Conservation (phyloP, 1,140 invertebrate genomes). For the Neuroterus valhalla region DNA sequence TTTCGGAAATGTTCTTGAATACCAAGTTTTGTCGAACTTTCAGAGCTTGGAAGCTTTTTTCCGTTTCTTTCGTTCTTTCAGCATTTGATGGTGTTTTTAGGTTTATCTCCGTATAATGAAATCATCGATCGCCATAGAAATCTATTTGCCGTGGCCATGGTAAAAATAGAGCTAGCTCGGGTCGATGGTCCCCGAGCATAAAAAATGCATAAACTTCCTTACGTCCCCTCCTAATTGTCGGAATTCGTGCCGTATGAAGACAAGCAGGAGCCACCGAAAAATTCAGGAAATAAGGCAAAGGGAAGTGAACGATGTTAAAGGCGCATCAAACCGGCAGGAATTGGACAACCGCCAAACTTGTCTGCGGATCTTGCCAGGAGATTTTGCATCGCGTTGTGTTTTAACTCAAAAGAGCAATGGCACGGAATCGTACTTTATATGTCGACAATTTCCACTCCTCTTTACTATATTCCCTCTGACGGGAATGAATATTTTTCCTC, state of each 20-base stretch:
- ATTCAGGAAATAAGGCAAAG: constrained; percentile 31
- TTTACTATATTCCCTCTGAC: constrained; percentile 17
- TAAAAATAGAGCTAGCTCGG: constrained; percentile 3
- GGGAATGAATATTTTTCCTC: constrained; percentile 24
- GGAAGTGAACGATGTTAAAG: constrained; percentile 49
- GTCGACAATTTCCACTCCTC: neutral
- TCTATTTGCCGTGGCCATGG: neutral
- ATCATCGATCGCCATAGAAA: constrained; percentile 9
- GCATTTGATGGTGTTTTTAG: neutral
- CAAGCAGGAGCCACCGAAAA: constrained; percentile 33
- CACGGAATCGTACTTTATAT: constrained; percentile 17
- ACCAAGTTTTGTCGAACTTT: no score
- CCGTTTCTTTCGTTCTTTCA: neutral
- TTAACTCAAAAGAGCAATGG: constrained; percentile 12
- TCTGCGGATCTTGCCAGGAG: constrained; percentile 48
- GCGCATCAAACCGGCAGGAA: constrained; percentile 52
- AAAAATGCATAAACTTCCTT: constrained; percentile 27
- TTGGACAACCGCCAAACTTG: constrained; percentile 54
- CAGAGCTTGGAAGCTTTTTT: neutral
- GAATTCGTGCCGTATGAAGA: constrained; percentile 27
- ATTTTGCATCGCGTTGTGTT: constrained; percentile 53
- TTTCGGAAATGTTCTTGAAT: no score
- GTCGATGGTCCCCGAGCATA: constrained; percentile 16
- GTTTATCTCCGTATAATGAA: constrained; percentile 5
- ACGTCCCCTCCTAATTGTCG: constrained; percentile 24